Evolutionary conservation across 2,888 invertebrate genomes (phyloP).

Genomic region (Ophioninae sp.): DNA sequence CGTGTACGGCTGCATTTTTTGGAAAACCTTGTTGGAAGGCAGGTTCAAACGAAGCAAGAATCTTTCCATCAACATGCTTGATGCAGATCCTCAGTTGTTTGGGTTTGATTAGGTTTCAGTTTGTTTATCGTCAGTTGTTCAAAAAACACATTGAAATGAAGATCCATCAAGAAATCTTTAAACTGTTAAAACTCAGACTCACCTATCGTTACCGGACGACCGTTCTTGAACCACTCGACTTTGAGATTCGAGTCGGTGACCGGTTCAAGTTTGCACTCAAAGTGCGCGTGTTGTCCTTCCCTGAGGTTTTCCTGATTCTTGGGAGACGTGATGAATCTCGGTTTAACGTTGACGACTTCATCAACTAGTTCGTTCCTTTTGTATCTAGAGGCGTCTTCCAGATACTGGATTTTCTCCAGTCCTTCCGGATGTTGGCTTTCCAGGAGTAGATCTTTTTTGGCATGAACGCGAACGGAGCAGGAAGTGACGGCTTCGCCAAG

Average conservation of each 20-base stretch:
- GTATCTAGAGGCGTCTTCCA: constrained; percentile 93
- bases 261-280: constrained; percentile 98
- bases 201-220: constrained; percentile 95
- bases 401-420: constrained; percentile 94
- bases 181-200: constrained; percentile 34
- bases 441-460: constrained; percentile 92
- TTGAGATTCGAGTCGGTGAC: constrained; percentile 97
- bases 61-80: no score
- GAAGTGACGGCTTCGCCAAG: constrained; percentile 97
- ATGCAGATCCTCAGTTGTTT: no score
- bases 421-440: constrained; percentile 96
- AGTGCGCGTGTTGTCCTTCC: constrained; percentile 96
- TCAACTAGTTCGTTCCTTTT: constrained; percentile 91
- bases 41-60: no score
- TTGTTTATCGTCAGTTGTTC: no score
- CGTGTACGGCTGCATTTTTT: no score
- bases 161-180: background rate
- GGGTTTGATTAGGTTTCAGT: no score
- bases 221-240: constrained; percentile 98
- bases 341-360: constrained; percentile 91
- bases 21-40: no score
- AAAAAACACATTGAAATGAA: background rate
- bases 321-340: constrained; percentile 92
- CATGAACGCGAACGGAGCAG: constrained; percentile 93
- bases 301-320: constrained; percentile 92